Percentiles rank a stretch among this genome's conserved stretches.
Evolutionary conservation across 2,113 vertebrate genomes (phyloP).

Genomic region (Ptyas mucosa): DNA sequence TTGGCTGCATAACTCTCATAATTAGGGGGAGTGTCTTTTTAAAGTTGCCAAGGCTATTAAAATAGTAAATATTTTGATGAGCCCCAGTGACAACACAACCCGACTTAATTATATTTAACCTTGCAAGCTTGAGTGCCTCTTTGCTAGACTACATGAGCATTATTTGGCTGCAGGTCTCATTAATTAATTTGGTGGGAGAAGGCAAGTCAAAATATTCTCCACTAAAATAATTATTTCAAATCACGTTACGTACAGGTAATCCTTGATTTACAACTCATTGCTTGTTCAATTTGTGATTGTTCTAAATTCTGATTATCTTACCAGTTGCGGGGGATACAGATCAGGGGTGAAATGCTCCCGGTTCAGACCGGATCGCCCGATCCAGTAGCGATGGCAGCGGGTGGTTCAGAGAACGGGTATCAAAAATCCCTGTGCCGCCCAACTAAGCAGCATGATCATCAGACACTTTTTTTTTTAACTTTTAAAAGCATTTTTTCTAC

Average conservation of each 20-base stretch:
- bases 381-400: no score
- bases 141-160: not conserved
- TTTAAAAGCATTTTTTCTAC: no score
- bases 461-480: no score
- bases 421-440: no score
- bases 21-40: not conserved
- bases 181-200: not conserved
- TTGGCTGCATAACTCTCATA: not conserved
- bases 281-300: not conserved
- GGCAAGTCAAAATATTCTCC: not conserved
- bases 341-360: no score
- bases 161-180: not conserved
- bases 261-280: not conserved
- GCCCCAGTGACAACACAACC: not conserved
- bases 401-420: no score
- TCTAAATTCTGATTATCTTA: not conserved
- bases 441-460: rapidly evolving
- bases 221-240: not conserved
- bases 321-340: no score
- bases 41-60: not conserved
- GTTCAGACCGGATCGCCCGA: no score
- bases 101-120: not conserved
- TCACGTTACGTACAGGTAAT: not conserved
- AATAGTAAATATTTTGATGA: not conserved
- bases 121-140: not conserved